Conservation (phyloP, 2,113 vertebrate species). For the Struthidea cinerea region DNA sequence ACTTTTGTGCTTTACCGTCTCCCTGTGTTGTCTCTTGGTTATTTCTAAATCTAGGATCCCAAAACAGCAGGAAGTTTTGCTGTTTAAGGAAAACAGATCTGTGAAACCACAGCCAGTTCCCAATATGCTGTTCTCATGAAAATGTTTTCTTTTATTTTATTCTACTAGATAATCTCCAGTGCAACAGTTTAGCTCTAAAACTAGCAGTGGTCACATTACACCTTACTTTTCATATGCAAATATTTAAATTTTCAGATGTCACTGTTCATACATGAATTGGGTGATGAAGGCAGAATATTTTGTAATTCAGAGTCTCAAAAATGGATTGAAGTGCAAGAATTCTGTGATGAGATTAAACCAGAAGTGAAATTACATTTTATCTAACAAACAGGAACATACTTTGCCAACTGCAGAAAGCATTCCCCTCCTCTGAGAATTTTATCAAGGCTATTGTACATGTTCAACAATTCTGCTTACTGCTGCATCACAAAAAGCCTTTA, state of each 20-base stretch:
- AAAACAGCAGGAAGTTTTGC: neutral
- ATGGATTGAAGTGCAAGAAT: neutral
- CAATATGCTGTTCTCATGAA: neutral
- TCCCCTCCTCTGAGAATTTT: slow-evolving; percentile 6
- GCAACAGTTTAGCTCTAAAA: neutral
- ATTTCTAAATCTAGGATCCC: neutral
- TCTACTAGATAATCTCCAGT: neutral
- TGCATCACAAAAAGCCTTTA: neutral
- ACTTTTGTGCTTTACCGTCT: neutral
- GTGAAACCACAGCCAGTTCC: neutral
- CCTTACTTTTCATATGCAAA: neutral
- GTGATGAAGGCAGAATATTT: neutral
- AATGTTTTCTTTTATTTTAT: neutral
- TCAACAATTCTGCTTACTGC: neutral
- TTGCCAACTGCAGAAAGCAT: neutral
- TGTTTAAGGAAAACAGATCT: neutral
- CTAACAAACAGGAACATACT: neutral
- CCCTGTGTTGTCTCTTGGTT: neutral
- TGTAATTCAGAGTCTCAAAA: neutral
- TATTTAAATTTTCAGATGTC: neutral
- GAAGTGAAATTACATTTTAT: neutral
- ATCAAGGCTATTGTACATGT: neutral
- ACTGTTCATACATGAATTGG: neutral
- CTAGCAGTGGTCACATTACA: neutral
- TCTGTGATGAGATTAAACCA: neutral